Evolutionary conservation across 2,113 vertebrate species (phyloP), one percentile per base, ranked within the genome.

Genomic region (Pteruthius melanotis): DNA sequence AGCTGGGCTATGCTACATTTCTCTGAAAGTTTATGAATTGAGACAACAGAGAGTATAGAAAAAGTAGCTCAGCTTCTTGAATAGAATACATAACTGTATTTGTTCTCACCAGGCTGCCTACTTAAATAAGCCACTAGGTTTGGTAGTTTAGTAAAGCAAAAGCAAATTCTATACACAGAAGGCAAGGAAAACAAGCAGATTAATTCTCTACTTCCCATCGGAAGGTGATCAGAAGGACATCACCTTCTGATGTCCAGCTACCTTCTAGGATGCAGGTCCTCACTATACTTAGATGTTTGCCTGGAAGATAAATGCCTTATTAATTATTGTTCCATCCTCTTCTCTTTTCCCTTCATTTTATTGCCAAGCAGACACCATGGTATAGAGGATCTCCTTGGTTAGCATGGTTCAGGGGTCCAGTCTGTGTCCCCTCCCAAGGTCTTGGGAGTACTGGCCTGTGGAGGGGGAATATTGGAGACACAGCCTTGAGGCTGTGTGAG

Each of bases 401-500:
- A 70, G 3, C 50, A 57, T 65, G 40, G 30, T 26, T 74, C 45
- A 74, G 30, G 35, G 59, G 30, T 27, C 19, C 27, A 71, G 42
- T 15, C 53, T 72, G 10, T 60, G 52, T 28, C 19, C 42, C 12
- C 13, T 77, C 15, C 13, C 30, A 80, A 2, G 1, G 4, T 45
- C 35, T 50, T 42, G 61, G 49, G 18, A 21, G 11, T 28, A 24
- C 30, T 9, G 22, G 13, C 31, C 35, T 20, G 14, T n/a, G 39
- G 15, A 56, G 22, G 6, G 3, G 21, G 9, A 7, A 54, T 39
- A 16, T 1, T 56, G 52, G 6, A 68, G 33, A 26, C 16, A 13
- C 11, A 50, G 42, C 11, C 39, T 27, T 1, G 1, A 31, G 54
- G 39, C 24, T 80, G 28, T 26, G 42, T 0, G 0, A 57, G 45